Evolutionary conservation across 2,797 vertebrate genomes (phyloP).

Genomic region (Poeciliopsis presidionis): DNA sequence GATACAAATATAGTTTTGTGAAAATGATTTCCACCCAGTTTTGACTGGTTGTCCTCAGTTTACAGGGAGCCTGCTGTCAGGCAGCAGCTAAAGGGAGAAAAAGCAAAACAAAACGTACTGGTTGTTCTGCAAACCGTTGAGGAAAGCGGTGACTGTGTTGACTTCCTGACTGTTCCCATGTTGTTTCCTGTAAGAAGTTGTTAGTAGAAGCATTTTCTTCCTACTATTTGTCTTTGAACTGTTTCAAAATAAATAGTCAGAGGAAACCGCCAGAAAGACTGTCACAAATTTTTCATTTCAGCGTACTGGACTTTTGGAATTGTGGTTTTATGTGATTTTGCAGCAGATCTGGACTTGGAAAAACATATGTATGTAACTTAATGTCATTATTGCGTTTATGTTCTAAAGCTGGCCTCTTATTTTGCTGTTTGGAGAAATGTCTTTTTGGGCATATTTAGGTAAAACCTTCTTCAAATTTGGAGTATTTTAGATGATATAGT

Average conservation of each 20-base stretch:
- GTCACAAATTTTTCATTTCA: background rate
- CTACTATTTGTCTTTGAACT: background rate
- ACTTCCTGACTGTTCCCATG: background rate
- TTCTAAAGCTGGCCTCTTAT: background rate
- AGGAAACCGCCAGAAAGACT: background rate
- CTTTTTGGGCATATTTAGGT: background rate
- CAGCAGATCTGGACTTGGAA: background rate
- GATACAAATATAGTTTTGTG: background rate
- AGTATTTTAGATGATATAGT: background rate
- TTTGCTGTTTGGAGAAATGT: background rate
- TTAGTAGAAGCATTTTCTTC: constrained; percentile 1
- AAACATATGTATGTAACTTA: background rate
- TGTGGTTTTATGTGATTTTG: background rate
- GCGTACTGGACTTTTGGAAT: background rate
- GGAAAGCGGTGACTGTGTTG: background rate
- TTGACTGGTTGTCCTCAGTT: background rate
- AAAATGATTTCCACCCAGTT: background rate
- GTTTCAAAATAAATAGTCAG: background rate
- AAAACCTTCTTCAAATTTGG: background rate
- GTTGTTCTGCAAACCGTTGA: background rate
- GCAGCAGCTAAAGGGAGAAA: background rate
- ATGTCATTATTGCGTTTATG: background rate
- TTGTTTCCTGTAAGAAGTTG: constrained; percentile 1
- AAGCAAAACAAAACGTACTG: background rate
- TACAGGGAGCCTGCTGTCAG: background rate